These are phyloP conservation scores for Clarias laeviceps DNA, from an alignment of 2,797 vertebrate species.

Conservation along the genomic window DNA sequence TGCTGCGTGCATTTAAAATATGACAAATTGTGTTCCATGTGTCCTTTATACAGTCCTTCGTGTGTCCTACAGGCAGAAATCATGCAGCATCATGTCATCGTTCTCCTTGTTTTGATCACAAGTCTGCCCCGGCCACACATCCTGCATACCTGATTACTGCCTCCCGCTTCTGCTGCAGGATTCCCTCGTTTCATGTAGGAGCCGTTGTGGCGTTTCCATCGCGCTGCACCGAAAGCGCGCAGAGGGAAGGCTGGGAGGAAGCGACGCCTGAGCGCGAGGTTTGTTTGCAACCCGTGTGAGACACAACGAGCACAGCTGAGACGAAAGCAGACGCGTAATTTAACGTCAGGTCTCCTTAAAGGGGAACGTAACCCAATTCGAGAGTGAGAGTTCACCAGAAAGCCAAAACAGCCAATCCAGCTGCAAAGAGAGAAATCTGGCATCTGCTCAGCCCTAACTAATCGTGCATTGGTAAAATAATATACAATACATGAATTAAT, in stretches of 20 bases:
- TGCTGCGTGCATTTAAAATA: background rate
- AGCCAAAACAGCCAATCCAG: background rate
- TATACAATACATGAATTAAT: background rate
- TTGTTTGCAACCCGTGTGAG: constrained; percentile 37
- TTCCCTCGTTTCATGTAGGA: constrained; percentile 47
- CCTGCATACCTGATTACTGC: constrained; percentile 61
- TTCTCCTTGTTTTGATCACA: background rate
- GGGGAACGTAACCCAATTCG: constrained; percentile 42
- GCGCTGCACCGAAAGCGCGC: constrained; percentile 51
- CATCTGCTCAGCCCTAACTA: background rate
- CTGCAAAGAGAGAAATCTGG: background rate
- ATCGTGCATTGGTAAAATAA: background rate
- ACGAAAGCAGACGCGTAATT: constrained; percentile 63
- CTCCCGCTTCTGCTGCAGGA: constrained; percentile 34
- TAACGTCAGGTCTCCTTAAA: constrained; percentile 67
- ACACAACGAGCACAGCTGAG: constrained; percentile 24
- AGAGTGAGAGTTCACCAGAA: background rate
- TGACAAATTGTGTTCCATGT: background rate
- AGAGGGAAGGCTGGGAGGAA: constrained; percentile 44
- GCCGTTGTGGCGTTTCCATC: constrained; percentile 35
- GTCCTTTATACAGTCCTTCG: constrained; percentile 31
- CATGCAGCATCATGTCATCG: background rate
- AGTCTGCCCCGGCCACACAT: background rate
- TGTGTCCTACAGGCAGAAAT: constrained; percentile 35
- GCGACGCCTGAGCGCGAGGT: constrained; percentile 41